A percentile compares a stretch with the other conserved stretches of the same genome.
Conservation (phyloP, 2,113 vertebrate genomes). For the Helogale parvula region DNA sequence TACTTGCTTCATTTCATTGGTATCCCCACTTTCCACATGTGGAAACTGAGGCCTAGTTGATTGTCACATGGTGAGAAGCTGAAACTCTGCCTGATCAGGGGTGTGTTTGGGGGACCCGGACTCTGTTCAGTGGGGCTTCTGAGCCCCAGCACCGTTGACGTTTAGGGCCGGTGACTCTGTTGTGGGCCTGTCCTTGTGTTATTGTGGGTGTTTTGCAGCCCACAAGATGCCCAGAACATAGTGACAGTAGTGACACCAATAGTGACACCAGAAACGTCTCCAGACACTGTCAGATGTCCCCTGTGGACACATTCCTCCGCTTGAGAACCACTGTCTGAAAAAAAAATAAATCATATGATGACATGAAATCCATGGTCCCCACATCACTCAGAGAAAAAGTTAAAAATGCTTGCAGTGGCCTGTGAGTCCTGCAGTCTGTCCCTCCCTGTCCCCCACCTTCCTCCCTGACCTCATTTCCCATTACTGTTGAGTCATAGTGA, state of each 20-base stretch:
- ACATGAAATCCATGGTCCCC: neutral
- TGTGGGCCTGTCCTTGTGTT: neutral
- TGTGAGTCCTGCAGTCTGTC: neutral
- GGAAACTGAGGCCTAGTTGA: neutral
- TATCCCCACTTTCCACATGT: neutral
- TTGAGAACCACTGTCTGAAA: neutral
- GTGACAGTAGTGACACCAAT: too few species aligned
- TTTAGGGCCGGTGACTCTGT: neutral
- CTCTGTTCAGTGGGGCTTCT: neutral
- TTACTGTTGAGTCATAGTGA: neutral
- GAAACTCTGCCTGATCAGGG: neutral
- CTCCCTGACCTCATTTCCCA: neutral
- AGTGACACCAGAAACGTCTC: neutral
- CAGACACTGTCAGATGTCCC: fast-evolving
- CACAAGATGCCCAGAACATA: fast-evolving
- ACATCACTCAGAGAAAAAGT: neutral
- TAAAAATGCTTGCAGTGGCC: neutral
- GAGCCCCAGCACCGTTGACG: neutral
- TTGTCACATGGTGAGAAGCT: neutral
- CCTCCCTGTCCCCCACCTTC: neutral
- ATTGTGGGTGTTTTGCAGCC: neutral
- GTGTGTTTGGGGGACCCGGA: neutral
- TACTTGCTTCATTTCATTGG: neutral
- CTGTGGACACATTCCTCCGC: too few species aligned
- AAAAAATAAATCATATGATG: neutral